phyloP scores from a whole-genome alignment of 2,113 vertebrate species.

The Lichenostomus cassidix region DNA sequence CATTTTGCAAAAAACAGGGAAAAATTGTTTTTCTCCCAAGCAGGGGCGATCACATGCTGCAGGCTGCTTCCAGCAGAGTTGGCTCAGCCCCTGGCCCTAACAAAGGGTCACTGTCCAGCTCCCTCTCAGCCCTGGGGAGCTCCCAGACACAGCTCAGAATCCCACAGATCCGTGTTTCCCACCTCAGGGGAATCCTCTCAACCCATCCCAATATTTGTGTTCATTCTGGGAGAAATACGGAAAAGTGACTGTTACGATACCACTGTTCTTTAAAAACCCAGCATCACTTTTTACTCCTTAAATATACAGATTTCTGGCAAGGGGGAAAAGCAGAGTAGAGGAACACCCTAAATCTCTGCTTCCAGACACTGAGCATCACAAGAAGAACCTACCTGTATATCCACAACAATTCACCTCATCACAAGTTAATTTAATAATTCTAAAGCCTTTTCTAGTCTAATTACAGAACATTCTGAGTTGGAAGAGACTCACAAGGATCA shows the following conservation, averaged over 20 bases:
- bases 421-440: not conserved
- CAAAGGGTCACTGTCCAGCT: conserved; percentile 49
- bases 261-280: fast-evolving
- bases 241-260: fast-evolving
- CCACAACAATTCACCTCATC: not conserved
- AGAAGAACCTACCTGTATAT: not conserved
- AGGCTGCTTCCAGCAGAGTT: not conserved
- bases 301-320: not conserved
- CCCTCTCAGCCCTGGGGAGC: not conserved
- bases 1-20: conserved; percentile 1
- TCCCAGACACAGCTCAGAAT: fast-evolving
- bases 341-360: not conserved
- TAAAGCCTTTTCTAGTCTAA: not conserved
- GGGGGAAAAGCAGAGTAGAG: fast-evolving
- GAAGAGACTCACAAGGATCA: not conserved
- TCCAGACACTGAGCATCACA: fast-evolving
- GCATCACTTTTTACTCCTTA: not conserved
- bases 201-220: fast-evolving
- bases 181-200: not conserved
- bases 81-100: not conserved
- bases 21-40: conserved; percentile 33
- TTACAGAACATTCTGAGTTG: not conserved
- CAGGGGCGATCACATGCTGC: conserved; percentile 39
- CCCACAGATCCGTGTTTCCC: fast-evolving
- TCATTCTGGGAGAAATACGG: no score